These are phyloP conservation scores for Eristalis tenax DNA, from an alignment of 2,888 invertebrate species.

Conservation along the genomic window DNA sequence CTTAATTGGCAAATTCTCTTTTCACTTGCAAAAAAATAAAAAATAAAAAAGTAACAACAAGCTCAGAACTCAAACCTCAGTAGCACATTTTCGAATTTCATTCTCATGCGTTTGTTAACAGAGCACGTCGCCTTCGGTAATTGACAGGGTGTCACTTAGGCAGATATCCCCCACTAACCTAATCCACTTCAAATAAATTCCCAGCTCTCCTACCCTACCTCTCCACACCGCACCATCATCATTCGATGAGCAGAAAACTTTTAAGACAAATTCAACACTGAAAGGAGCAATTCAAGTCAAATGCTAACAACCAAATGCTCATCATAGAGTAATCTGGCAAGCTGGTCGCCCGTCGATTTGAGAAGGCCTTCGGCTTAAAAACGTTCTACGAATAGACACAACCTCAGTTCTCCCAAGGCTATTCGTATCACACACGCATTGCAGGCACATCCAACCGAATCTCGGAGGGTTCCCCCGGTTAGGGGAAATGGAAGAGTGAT, in stretches of 20 bases:
- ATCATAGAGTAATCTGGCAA: slow-evolving; percentile 32
- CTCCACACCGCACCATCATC: neutral
- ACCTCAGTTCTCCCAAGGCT: slow-evolving; percentile 8
- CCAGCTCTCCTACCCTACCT: neutral
- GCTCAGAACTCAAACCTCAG: neutral
- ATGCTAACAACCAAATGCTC: slow-evolving; percentile 24
- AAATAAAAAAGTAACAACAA: neutral
- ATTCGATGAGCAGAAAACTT: neutral
- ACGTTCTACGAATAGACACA: neutral
- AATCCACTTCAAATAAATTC: slow-evolving; percentile 26
- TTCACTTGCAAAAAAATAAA: neutral
- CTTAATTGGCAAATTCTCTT: neutral
- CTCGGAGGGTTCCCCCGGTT: neutral
- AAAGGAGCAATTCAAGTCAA: slow-evolving; percentile 25
- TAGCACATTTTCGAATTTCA: neutral
- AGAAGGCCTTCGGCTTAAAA: slow-evolving; percentile 3
- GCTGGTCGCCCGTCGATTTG: neutral
- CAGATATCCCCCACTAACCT: slow-evolving; percentile 1
- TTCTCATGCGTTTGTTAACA: neutral
- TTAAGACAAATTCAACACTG: slow-evolving; percentile 17
- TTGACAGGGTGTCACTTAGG: slow-evolving; percentile 25
- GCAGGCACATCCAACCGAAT: neutral
- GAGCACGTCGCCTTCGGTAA: slow-evolving; percentile 16
- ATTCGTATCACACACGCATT: slow-evolving; percentile 6
- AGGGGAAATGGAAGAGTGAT: neutral